Base-by-base conservation (phyloP, 2,888 invertebrate species). In the Graphium colonna region DNA sequence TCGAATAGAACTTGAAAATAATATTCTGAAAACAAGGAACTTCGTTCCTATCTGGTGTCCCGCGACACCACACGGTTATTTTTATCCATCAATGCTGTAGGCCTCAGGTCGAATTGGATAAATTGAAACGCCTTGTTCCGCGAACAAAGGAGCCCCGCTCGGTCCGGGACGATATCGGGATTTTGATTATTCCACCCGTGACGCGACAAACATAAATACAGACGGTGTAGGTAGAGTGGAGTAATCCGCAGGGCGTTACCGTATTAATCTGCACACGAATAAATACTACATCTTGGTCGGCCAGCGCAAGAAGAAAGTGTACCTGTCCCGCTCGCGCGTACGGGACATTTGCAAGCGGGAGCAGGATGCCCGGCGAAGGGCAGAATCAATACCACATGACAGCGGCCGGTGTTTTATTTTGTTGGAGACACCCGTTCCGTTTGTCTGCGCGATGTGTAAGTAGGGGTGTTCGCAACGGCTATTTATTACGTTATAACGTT, bases 321-420 rank as follows among this genome's bases (percentile, higher is more conserved):
- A 53, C 51, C 57, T 54, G 54, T 57, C 60, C 53, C 51, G 9
- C 44, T 60, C 51, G 3, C 51, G 45, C 52, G n/a, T 53, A 28
- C 36, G 21, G 38, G n/a, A 15, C 12, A 5, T 2, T 18, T 42
- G 26, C 21, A 43, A 48, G 75, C 50, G 62, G 39, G 80, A 83
- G 59, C 59, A 72, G 67, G 79, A 79, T 60, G 45, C 63, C 40
- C 55, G 64, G 62, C 60, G 61, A 73, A 77, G 71, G 77, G 74
- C 75, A 74, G 81, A 87, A 86, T 87, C 87, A 82, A 87, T 87
- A 86, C 79, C 74, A 77, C 73, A 80, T 82, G 82, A 83, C 82
- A 82, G 67, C 67, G 69, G 70, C 72, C 71, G 67, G 64, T 79
- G 81, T 80, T 84, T 85, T 86, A 83, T 86, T 84, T 80, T 77